Evolutionary conservation across 37 sponge, comb jelly and placozoan species (phyloP), one percentile per base, ranked within the genome.

Genomic region (Agelas oroides): DNA sequence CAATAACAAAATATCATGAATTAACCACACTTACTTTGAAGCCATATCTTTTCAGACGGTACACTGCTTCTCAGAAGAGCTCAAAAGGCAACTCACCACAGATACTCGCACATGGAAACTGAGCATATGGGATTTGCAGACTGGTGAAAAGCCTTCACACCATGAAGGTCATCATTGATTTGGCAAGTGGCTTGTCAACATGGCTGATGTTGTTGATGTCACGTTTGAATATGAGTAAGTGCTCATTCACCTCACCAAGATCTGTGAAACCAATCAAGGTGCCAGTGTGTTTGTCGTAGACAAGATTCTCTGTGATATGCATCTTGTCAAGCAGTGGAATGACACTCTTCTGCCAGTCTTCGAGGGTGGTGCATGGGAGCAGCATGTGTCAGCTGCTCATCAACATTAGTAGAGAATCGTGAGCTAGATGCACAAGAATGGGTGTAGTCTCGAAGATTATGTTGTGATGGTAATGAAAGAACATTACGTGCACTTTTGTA

Each of bases 281-380:
- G n/a, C 77, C 79, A 31, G 85, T 55, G 59, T 90, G 79, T 68
- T 90, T 90, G 33, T 90, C 75, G 39, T 67, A 90, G 27, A 84
- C 80, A 27, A 90, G 56, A 30, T 84, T 80, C 70, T 90, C 85
- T 62, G 46, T 54, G 53, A 84, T 79, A 75, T 90, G 62, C 78
- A 84, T 84, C 56, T 84, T 80, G 73, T 90, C 85, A 32, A 65
- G 55, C 53, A 90, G 67, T 59, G 84, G 59, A 25, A 84, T 59
- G 20, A 73, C 69, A 36, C 62, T 58, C 59, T 77, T 90, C 61
- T 83, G 57, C 52, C 80, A n/a, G 20, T 69, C 86, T 33, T 69
- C 69, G 63, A 77, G 76, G 21, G 77, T 56, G n/a, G 3, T 24
- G 27, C 3, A 85, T 6, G 21, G 76, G 64, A 14, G 84, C 71